Base-by-base conservation (phyloP, 1,140 invertebrate species). In the Sipha flava region DNA sequence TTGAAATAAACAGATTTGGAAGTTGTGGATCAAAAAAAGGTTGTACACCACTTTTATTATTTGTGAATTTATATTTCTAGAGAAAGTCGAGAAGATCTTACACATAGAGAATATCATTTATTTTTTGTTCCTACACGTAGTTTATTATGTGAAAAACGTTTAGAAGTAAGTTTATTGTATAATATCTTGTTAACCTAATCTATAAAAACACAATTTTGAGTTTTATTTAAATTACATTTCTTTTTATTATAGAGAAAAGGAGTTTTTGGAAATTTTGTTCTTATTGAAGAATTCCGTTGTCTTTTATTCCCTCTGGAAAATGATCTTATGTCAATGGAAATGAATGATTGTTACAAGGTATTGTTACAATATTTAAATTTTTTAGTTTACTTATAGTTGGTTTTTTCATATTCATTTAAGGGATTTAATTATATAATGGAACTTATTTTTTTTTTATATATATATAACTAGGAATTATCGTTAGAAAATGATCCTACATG, bases 301-400 rank as follows among this genome's bases (percentile, higher is more conserved):
- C 92, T 95, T 82, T 89, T 98, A 21, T 94, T 95, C 85, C 95
- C 96, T 0, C 90, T 98, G 84, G 96, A 98, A 84, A 92, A 89
- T 85, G 97, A 98, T 88, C 87, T 98, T 0, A 88, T 98, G 80
- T 97, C 95, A 4, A 94, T 98, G 91, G 96, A 98, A 87, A 87
- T 95, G 80, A 90, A 91, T 59, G 88, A 90, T 82, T 90, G 93
- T 18, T 97, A 92, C 84, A 88, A 89, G 87, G 89, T 90, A 85
- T 84, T n/a, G n/a, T n/a, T n/a, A n/a, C n/a, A n/a, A n/a, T n/a
- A n/a, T n/a, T n/a, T n/a, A n/a, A n/a, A n/a, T n/a, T n/a, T n/a
- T n/a, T n/a, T n/a, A n/a, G n/a, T n/a, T n/a, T n/a, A n/a, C n/a
- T n/a, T n/a, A n/a, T n/a, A n/a, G n/a, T n/a, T n/a, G n/a, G n/a